Evolutionary conservation across 2,113 vertebrate genomes (phyloP).

Genomic region (Gracilinanus agilis): DNA sequence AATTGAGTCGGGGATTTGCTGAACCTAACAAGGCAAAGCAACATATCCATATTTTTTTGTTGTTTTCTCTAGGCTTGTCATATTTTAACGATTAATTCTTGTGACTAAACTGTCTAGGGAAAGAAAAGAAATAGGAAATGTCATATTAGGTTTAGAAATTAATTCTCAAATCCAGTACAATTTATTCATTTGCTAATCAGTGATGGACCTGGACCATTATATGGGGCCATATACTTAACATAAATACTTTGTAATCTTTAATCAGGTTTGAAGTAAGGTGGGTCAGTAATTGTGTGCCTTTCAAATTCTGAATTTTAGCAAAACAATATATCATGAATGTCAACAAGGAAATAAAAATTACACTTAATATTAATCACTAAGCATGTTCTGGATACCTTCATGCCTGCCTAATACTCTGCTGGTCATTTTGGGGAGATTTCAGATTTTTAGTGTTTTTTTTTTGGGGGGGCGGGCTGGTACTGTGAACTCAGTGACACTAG

Average conservation of each 20-base stretch:
- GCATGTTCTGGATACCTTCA: neutral
- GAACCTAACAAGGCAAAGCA: neutral
- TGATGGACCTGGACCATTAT: neutral
- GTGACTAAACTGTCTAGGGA: neutral
- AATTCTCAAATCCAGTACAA: neutral
- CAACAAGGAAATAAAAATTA: neutral
- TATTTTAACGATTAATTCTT: neutral
- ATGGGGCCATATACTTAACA: neutral
- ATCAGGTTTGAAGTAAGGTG: neutral
- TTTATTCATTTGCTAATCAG: neutral
- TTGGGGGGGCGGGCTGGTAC: too few species aligned
- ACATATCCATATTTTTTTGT: neutral
- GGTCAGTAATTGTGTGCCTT: neutral
- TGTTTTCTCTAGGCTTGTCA: neutral
- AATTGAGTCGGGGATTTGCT: neutral
- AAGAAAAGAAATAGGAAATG: neutral
- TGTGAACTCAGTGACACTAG: too few species aligned
- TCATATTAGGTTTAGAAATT: neutral
- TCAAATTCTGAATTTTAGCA: slow-evolving; percentile 15
- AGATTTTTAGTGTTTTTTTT: too few species aligned
- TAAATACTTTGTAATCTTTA: neutral
- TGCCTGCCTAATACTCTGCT: neutral
- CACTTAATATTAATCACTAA: neutral
- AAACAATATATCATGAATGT: neutral
- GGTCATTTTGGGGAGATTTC: neutral